Conservation (phyloP, 2,888 invertebrate species). For the Dinocampus coccinellae region DNA sequence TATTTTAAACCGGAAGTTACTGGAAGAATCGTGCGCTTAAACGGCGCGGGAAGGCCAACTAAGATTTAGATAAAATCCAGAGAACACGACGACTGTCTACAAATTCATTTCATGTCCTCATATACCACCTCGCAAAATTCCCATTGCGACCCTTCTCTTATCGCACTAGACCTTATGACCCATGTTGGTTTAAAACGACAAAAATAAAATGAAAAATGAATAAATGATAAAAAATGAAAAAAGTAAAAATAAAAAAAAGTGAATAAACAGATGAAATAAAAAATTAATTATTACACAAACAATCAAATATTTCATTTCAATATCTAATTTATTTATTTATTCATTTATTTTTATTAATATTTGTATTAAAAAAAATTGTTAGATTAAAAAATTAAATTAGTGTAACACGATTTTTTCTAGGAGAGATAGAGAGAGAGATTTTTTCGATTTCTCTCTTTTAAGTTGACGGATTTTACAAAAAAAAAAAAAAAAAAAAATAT, state of each 20-base stretch:
- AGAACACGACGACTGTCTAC: constrained; percentile 9
- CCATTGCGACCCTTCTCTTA: not conserved
- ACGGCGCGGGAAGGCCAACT: constrained; percentile 15
- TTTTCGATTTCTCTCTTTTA: not conserved
- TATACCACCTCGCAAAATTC: not conserved
- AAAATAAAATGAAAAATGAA: not conserved
- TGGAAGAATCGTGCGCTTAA: constrained; percentile 6
- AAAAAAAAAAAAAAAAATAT: not conserved
- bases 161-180: constrained; percentile 18
- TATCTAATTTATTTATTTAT: too few relatives aligned
- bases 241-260: not conserved
- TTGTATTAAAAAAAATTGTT: too few relatives aligned
- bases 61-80: constrained; percentile 12
- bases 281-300: too few relatives aligned
- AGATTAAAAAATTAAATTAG: too few relatives aligned
- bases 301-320: too few relatives aligned
- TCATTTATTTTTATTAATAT: too few relatives aligned
- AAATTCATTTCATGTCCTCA: constrained; percentile 2
- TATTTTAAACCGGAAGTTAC: constrained; percentile 8
- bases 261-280: too few relatives aligned
- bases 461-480: not conserved
- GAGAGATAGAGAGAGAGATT: too few relatives aligned
- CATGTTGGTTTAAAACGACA: not conserved
- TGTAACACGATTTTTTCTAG: too few relatives aligned
- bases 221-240: not conserved